Base-by-base conservation (phyloP, 1,140 invertebrate genomes). In the Trichogramma pretiosum region DNA sequence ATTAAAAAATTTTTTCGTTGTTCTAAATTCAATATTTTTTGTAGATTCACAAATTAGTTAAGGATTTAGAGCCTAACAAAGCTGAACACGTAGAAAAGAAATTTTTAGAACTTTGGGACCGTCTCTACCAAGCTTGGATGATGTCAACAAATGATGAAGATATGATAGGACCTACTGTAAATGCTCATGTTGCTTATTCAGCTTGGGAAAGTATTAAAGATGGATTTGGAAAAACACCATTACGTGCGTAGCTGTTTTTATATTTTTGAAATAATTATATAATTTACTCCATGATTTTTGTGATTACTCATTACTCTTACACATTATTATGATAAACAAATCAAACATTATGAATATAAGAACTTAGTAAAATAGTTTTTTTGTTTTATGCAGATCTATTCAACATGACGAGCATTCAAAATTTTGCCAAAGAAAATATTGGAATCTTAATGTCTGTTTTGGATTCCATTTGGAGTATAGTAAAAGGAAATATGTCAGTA, bases 401-500 rank as follows among this genome's bases (percentile, higher is more conserved):
- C 51, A 84, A 89, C 68, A 72, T 87, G 47, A 75, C 78, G 3
- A 81, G 82, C 19, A 73, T 93, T 46, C 78, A 86, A 50, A 77
- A 80, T 28, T 93, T 95, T 73, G 80, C 88, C 3, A 84, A 90
- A 68, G 89, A 93, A 46, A 98, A 99, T 70, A 79, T 97, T 34
- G 93, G 90, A 21, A 93, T 86, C 0, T 74, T 98, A 17, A 77
- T 89, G 54, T 88, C 90, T 2, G 84, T 97, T 3, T 76, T 93
- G 3, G 89, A 94, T 53, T 94, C 92, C 1, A 64, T 96, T n/a
- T 98, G 92, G 91, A 74, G 81, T 18, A 85, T 98, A 28, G 70
- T 98, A 3, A 88, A 90, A 53, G 86, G 91, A 50, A 99, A 98
- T 70, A 78, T 97, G 56, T 89, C 83, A 13, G 74, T 98, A n/a